A percentile compares a stretch with the other conserved stretches of the same genome.
Evolutionary conservation across 2,797 vertebrate species (phyloP).

Genomic region (Melanotaenia parkinsoni): DNA sequence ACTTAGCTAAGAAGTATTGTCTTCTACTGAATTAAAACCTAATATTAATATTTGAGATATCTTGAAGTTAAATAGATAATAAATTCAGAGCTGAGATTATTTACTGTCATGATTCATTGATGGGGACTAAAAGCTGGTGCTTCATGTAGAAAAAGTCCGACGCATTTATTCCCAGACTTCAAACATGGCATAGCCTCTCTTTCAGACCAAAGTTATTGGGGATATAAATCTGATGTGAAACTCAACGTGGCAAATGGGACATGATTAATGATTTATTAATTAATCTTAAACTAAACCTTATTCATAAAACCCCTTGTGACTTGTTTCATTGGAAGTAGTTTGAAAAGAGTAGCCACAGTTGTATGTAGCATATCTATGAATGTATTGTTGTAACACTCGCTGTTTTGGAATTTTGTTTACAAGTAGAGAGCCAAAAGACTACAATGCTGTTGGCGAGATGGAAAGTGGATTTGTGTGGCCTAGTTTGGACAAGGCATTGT

Average conservation of each 20-base stretch:
- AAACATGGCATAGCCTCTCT: not conserved
- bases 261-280: not conserved
- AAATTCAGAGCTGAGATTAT: not conserved
- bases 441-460: conserved; percentile 47
- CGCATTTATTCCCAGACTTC: not conserved
- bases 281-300: not conserved
- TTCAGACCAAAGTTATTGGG: not conserved
- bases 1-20: too few relatives aligned
- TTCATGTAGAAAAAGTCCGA: not conserved
- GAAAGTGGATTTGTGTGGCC: conserved; percentile 72
- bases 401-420: conserved; percentile 68
- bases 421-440: conserved; percentile 52
- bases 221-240: not conserved
- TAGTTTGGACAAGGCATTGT: conserved; percentile 75
- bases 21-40: too few relatives aligned
- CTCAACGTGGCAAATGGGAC: not conserved
- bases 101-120: not conserved
- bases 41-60: too few relatives aligned
- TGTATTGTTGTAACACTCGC: conserved; percentile 1
- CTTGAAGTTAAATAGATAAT: too few relatives aligned
- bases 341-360: not conserved
- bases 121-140: not conserved
- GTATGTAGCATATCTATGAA: not conserved
- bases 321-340: not conserved
- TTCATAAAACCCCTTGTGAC: not conserved